phyloP scores from a whole-genome alignment of 2,113 vertebrate genomes.

The Machaerirhynchus nigripectus region DNA sequence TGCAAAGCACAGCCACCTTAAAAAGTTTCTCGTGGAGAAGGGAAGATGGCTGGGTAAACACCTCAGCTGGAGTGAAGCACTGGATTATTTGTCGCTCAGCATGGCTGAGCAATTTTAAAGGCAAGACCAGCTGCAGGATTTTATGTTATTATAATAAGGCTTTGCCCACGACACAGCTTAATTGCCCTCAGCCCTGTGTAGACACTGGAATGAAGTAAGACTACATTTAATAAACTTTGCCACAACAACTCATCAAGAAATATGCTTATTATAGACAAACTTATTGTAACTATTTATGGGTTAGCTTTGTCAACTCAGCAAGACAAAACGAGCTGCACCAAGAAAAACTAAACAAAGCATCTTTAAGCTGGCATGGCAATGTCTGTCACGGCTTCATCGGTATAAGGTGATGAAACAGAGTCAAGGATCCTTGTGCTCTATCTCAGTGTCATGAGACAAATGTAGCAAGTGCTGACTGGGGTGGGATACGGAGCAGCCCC shows the following conservation, averaged over 20 bases:
- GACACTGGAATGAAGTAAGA: neutral
- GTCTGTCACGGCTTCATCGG: neutral
- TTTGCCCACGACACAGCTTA: neutral
- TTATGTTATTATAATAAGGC: neutral
- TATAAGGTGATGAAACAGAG: neutral
- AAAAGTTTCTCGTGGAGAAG: neutral
- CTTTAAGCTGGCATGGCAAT: neutral
- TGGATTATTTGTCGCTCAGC: neutral
- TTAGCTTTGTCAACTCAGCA: neutral
- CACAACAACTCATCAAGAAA: neutral
- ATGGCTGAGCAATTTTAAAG: neutral
- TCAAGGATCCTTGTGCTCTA: neutral
- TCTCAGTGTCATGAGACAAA: neutral
- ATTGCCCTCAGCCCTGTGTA: neutral
- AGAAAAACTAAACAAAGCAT: neutral
- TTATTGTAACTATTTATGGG: neutral
- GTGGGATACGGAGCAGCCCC: neutral
- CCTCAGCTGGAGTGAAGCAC: neutral
- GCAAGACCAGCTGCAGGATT: neutral
- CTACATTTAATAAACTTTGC: neutral
- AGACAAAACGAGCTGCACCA: neutral
- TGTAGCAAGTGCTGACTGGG: neutral
- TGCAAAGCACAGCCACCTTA: neutral
- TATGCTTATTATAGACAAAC: neutral
- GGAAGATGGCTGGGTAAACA: neutral